Percentiles rank a stretch among this genome's conserved stretches.
These are phyloP conservation scores for Aporophyla nigra DNA, from an alignment of 2,888 invertebrate genomes.

Conservation along the genomic window DNA sequence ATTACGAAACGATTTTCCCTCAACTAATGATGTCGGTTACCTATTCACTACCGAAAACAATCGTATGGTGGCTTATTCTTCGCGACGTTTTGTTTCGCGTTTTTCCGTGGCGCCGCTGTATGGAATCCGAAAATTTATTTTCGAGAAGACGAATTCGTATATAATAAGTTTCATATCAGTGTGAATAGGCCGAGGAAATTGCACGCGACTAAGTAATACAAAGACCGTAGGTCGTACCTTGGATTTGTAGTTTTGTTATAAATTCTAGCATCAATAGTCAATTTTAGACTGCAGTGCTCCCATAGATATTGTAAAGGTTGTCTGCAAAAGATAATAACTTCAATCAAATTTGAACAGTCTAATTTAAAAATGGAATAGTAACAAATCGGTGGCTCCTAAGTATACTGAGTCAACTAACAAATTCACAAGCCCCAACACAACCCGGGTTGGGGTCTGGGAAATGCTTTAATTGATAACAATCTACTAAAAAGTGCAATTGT, in stretches of 20 bases:
- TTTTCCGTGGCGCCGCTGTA: constrained; percentile 20
- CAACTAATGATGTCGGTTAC: constrained; percentile 35
- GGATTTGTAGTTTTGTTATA: constrained; percentile 3
- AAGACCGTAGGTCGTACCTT: not conserved
- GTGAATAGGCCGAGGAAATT: constrained; percentile 4
- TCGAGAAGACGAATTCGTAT: not conserved
- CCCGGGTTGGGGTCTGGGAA: too few relatives aligned
- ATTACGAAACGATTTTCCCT: constrained; percentile 33
- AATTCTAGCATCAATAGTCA: not conserved
- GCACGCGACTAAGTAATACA: not conserved
- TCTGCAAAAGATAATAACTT: too few relatives aligned
- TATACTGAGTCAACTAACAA: too few relatives aligned
- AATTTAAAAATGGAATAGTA: too few relatives aligned
- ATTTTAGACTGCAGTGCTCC: not conserved
- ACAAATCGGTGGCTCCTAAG: too few relatives aligned
- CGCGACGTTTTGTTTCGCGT: constrained; percentile 29
- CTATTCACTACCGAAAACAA: constrained; percentile 45
- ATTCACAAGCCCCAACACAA: too few relatives aligned
- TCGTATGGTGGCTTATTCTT: constrained; percentile 28
- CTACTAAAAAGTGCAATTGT: too few relatives aligned
- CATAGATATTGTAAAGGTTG: not conserved
- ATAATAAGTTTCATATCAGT: not conserved
- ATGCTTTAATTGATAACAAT: too few relatives aligned
- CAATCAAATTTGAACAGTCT: too few relatives aligned
- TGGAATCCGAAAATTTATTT: constrained; percentile 23